phyloP scores from a whole-genome alignment of 1,140 invertebrate species.

The Vollenhovia emeryi region DNA sequence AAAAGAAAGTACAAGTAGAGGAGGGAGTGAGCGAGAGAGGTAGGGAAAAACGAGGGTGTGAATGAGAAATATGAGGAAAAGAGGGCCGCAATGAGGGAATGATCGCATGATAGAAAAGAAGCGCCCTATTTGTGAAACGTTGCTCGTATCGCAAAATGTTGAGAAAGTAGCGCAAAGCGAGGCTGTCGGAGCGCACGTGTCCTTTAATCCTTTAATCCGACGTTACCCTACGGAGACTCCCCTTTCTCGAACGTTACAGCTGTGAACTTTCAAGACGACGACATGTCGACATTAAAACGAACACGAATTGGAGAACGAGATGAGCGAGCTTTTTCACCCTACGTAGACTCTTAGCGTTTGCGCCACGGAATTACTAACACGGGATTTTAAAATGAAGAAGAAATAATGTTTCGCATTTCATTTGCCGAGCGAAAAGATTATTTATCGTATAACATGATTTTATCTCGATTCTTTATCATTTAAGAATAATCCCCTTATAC shows the following conservation, averaged over 20 bases:
- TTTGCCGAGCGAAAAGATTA: background rate
- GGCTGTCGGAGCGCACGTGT: constrained; percentile 65
- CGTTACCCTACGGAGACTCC: constrained; percentile 57
- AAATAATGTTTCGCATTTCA: background rate
- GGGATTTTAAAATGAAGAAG: constrained; percentile 62
- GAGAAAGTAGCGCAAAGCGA: constrained; percentile 50
- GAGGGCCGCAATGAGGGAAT: constrained; percentile 4
- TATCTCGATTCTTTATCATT: background rate
- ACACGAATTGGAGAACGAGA: background rate
- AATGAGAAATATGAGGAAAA: constrained; percentile 41
- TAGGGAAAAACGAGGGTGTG: constrained; percentile 6
- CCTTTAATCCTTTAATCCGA: constrained; percentile 75
- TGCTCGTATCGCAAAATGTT: constrained; percentile 62
- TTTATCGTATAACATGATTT: background rate
- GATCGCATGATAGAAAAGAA: constrained; percentile 37
- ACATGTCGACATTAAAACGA: constrained; percentile 26
- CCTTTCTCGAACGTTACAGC: constrained; percentile 65
- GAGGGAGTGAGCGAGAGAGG: background rate
- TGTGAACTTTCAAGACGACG: constrained; percentile 67
- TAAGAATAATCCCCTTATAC: background rate
- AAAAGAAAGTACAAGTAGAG: constrained; percentile 9
- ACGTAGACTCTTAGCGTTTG: constrained; percentile 48
- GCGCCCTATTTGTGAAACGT: constrained; percentile 57
- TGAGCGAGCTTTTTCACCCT: constrained; percentile 48
- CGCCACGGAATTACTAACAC: constrained; percentile 55